Base-by-base conservation (phyloP, 2,113 vertebrate species). In the Sarotherodon lohbergeri region DNA sequence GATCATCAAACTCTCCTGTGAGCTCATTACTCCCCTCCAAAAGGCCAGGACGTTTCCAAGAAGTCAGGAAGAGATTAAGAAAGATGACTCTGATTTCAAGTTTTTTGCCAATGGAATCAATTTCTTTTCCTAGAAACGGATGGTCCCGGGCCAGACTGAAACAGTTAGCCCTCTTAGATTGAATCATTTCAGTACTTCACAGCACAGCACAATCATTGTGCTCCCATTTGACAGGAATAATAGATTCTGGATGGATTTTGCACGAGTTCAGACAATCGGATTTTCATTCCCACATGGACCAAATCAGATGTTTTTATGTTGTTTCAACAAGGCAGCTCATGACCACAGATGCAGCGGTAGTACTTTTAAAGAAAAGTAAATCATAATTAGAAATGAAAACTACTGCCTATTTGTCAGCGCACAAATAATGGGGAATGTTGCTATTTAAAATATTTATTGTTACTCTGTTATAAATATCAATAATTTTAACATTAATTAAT, bases 11-110 rank as follows among this genome's bases (percentile, higher is more conserved):
- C 84, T 94, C 96, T 95, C 96, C 90, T 88, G 94, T 92, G 95
- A 94, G 93, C 95, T 96, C 95, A 96, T 96, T 96, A 96, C 94
- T 91, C 86, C 91, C 91, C 86, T 94, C 86, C 94, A 87, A 95
- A 95, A 96, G 93, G 94, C 90, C 93, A 91, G 89, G 89, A 93
- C 10, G 80, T 92, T 95, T 95, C 90, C 83, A 92, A 92, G 90
- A 93, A 91, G 91, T 84, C 88, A 82, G 87, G 87, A 80, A 92
- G 89, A 93, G 91, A 96, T 94, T 95, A 95, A 94, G 93, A 95
- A 93, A 92, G 88, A 94, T 94, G 93, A 93, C 80, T 91, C 87
- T 86, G 90, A 94, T 94, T 94, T 90, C 68, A 86, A 36, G 24
- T 90, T 91, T 91, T 91, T 80, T 84, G 87, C 89, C 91, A 90